Evolutionary conservation across 2,888 invertebrate genomes (phyloP).

Genomic region (Euclidia mi): DNA sequence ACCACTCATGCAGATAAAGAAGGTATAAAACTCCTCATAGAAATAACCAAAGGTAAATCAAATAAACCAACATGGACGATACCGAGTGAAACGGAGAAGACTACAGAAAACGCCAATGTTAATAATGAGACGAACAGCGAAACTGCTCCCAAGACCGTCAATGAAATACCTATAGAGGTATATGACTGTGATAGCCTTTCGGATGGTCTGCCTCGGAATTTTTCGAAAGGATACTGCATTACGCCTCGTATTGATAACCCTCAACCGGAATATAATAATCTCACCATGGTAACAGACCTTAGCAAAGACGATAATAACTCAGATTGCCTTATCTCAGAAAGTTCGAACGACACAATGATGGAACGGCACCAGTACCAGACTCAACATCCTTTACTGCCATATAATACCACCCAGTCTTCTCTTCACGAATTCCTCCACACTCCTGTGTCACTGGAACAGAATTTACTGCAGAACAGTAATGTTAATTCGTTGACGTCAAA

Average conservation of each 20-base stretch:
- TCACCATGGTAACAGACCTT: constrained; percentile 74
- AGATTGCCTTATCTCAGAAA: constrained; percentile 80
- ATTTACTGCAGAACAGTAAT: constrained; percentile 70
- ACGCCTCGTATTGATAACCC: constrained; percentile 63
- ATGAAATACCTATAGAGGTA: constrained; percentile 81
- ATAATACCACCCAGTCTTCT: constrained; percentile 71
- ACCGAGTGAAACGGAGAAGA: constrained; percentile 74
- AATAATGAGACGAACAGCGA: constrained; percentile 65
- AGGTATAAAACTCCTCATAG: constrained; percentile 75
- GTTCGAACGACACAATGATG: constrained; percentile 74
- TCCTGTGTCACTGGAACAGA: constrained; percentile 75
- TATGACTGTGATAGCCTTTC: constrained; percentile 84
- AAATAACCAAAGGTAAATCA: constrained; percentile 73
- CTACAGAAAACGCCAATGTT: constrained; percentile 50
- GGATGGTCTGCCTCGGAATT: constrained; percentile 76
- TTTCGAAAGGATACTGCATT: constrained; percentile 73
- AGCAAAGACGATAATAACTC: constrained; percentile 83
- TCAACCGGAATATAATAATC: constrained; percentile 65
- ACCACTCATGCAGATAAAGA: constrained; percentile 87
- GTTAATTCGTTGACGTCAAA: constrained; percentile 73
- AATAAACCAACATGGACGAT: constrained; percentile 84
- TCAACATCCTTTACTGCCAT: constrained; percentile 72
- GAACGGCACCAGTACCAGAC: constrained; percentile 75
- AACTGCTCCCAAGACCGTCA: constrained; percentile 66
- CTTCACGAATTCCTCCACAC: constrained; percentile 78